A percentile compares a stretch with the other conserved stretches of the same genome.
phyloP scores from a whole-genome alignment of 1,140 invertebrate species.

The Pseudomyrmex concolor region DNA sequence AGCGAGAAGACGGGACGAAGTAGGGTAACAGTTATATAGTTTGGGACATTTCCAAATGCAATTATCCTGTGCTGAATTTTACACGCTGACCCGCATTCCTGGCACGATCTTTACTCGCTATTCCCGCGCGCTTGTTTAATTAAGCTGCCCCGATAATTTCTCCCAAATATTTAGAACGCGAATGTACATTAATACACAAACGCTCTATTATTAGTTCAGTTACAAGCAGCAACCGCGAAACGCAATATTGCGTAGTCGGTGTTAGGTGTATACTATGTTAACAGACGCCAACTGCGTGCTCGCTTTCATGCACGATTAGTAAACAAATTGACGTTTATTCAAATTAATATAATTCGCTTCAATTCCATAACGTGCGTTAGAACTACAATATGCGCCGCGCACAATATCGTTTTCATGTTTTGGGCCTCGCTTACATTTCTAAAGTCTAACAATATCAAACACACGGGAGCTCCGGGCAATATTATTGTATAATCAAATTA shows the following conservation, averaged over 20 bases:
- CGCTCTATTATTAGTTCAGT: constrained; percentile 43
- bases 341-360: constrained; percentile 61
- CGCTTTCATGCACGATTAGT: constrained; percentile 54
- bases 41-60: constrained; percentile 62
- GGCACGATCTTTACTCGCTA: constrained; percentile 28
- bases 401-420: constrained; percentile 16
- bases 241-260: constrained; percentile 39
- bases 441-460: neutral
- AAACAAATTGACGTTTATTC: constrained; percentile 61
- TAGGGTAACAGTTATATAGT: constrained; percentile 41
- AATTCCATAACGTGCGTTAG: constrained; percentile 28
- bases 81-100: constrained; percentile 35
- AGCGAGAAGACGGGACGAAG: constrained; percentile 44
- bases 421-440: neutral
- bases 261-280: constrained; percentile 40
- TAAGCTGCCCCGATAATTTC: constrained; percentile 39
- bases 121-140: constrained; percentile 40
- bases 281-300: constrained; percentile 29
- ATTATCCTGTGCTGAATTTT: constrained; percentile 57
- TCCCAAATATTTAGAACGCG: constrained; percentile 48
- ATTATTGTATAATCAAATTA: neutral
- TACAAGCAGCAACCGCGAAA: constrained; percentile 38
- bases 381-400: neutral
- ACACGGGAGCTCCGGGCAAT: neutral
- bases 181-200: constrained; percentile 1